A percentile compares a stretch with the other conserved stretches of the same genome.
These are phyloP conservation scores for Dioctria linearis DNA, from an alignment of 2,888 invertebrate genomes.

Conservation along the genomic window DNA sequence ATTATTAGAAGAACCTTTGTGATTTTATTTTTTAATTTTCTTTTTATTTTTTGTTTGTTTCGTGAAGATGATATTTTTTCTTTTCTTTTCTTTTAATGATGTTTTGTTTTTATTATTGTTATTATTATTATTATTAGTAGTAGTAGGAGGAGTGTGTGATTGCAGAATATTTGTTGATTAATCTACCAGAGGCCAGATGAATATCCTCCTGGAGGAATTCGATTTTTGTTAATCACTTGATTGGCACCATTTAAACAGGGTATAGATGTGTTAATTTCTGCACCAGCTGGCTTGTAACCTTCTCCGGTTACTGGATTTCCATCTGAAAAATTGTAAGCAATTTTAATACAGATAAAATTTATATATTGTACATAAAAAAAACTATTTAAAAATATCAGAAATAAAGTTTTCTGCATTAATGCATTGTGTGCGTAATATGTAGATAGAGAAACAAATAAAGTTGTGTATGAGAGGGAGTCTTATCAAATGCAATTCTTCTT, in stretches of 20 bases:
- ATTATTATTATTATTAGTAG: background rate
- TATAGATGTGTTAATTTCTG: conserved; percentile 66
- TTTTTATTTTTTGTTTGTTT: background rate
- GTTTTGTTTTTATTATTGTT: background rate
- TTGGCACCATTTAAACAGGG: conserved; percentile 67
- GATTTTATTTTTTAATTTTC: conserved; percentile 22
- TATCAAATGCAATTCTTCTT: too few relatives aligned
- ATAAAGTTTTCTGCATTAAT: too few relatives aligned
- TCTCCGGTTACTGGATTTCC: conserved; percentile 75
- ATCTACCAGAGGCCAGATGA: conserved; percentile 72
- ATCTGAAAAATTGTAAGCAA: conserved; percentile 65
- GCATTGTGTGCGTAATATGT: too few relatives aligned
- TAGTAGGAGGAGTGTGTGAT: background rate
- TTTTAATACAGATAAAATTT: too few relatives aligned
- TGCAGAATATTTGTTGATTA: background rate
- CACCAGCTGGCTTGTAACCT: conserved; percentile 71
- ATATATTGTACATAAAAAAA: too few relatives aligned
- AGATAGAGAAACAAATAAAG: too few relatives aligned
- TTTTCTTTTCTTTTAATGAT: conserved; percentile 11
- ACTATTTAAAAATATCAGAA: too few relatives aligned
- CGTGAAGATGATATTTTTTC: background rate
- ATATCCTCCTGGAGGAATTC: conserved; percentile 71
- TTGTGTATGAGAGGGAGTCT: too few relatives aligned
- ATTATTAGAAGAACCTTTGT: background rate
- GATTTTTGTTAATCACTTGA: conserved; percentile 71